phyloP scores from a whole-genome alignment of 2,797 vertebrate species.

The Falco peregrinus region DNA sequence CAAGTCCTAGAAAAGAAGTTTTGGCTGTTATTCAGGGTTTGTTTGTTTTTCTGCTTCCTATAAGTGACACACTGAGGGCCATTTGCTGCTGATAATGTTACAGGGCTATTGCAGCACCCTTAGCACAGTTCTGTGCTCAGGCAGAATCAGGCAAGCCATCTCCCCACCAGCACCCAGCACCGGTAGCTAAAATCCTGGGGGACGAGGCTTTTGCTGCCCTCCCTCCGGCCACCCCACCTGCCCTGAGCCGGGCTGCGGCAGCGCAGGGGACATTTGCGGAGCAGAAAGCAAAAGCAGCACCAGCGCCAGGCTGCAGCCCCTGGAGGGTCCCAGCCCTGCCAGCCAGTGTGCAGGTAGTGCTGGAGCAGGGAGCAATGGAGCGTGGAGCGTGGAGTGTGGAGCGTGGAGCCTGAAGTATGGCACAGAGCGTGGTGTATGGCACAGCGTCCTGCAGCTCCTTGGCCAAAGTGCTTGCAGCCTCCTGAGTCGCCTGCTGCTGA shows the following conservation, averaged over 20 bases:
- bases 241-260: neutral
- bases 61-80: neutral
- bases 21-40: neutral
- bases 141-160: fast-evolving
- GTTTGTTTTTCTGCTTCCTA: conserved; percentile 29
- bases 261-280: fast-evolving
- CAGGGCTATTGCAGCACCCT: neutral
- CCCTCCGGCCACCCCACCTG: neutral
- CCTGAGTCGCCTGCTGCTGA: neutral
- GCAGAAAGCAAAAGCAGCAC: neutral
- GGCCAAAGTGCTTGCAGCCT: neutral
- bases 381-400: neutral
- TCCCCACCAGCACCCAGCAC: neutral
- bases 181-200: neutral
- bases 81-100: neutral
- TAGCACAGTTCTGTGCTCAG: neutral
- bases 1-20: neutral
- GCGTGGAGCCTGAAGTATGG: neutral
- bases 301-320: neutral
- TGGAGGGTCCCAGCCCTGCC: neutral
- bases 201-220: neutral
- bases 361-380: neutral
- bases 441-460: neutral
- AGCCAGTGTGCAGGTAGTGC: neutral
- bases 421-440: too few relatives aligned